Base-by-base conservation (phyloP, 1,140 invertebrate genomes). In the Philotrypesis tridentata region DNA sequence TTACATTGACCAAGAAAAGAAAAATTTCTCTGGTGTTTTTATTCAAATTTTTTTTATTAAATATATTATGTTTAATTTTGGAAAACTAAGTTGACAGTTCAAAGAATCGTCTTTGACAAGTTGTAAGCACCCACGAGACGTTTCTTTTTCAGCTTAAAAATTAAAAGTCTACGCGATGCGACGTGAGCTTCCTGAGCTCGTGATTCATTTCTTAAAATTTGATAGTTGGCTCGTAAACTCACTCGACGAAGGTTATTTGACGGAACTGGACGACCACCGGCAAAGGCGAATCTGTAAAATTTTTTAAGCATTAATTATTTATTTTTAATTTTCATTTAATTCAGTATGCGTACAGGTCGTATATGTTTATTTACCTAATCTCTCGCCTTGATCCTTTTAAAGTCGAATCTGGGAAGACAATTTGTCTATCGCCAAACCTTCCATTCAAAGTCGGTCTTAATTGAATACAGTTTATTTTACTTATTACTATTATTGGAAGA, bases 171-270 rank as follows among this genome's bases (percentile, higher is more conserved):
- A 17, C 88, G 85, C 0, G 89, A 91, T 9, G 91, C 90, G 21
- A 92, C 86, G 4, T 88, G 85, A 17, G 91, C 91, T 33, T 88
- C 88, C 23, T 87, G 89, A 1, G 90, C 91, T 68, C 87, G 87
- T 55, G 88, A 85, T 76, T 92, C 90, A 33, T 85, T 90, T 55
- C 90, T 89, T 71, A 91, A 82, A 85, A 92, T 89, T 84, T 92
- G 90, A 80, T 91, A 92, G 86, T 90, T 89, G 0, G 91, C 91
- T 77, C 91, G 87, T 72, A 92, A 86, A 87, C 88, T 90, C 8
- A 89, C 87, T 5, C 91, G 87, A 68, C 88, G 89, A 61, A 92
- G 84, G 82, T 88, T 91, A 77, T 84, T 90, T 5, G 89, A 86
- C 71, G 91, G 88, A 14, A 92, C 90, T 1, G 90, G 90, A 63